Conservation (phyloP, 2,113 vertebrate genomes). For the Nyctereutes procyonoides region DNA sequence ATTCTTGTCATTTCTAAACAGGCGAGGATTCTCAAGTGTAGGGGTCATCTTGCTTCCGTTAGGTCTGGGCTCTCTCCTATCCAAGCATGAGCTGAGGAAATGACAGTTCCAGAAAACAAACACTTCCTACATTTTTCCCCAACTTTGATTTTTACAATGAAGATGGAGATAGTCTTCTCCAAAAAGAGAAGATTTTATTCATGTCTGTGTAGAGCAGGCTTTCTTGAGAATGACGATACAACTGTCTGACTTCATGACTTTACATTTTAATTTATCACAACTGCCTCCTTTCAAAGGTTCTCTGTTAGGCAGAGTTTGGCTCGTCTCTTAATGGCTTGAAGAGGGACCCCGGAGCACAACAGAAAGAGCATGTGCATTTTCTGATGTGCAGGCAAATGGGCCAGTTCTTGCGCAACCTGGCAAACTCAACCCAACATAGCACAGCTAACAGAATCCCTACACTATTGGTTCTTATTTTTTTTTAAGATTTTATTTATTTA, state of each 20-base stretch:
- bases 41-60: rapidly evolving
- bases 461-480: not conserved
- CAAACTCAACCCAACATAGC: not conserved
- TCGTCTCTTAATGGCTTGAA: not conserved
- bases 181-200: not conserved
- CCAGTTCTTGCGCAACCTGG: not conserved
- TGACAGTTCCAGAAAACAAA: not conserved
- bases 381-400: not conserved
- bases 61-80: not conserved
- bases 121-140: not conserved
- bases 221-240: not conserved
- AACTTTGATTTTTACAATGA: not conserved
- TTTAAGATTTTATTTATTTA: too few species aligned
- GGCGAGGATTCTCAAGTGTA: rapidly evolving
- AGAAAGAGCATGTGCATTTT: not conserved
- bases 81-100: not conserved
- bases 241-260: not conserved
- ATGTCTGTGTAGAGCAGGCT: not conserved
- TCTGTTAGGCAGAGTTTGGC: not conserved
- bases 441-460: not conserved
- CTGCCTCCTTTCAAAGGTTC: not conserved
- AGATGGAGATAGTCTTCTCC: not conserved
- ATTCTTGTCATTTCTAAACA: not conserved
- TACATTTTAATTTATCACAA: not conserved
- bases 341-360: not conserved